phyloP scores from a whole-genome alignment of 2,888 invertebrate species.

The Nephrotoma flavescens region DNA sequence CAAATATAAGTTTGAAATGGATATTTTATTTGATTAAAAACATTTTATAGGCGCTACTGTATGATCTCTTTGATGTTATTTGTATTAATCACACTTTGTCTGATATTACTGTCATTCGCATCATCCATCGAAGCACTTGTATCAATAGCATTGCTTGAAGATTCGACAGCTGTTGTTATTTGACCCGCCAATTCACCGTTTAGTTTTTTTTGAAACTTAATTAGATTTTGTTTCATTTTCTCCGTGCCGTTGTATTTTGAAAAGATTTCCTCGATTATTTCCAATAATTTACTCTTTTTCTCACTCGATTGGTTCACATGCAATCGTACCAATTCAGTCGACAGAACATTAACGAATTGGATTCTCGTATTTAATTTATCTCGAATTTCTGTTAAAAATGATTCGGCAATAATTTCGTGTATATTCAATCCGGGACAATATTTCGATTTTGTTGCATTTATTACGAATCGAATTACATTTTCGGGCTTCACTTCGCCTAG shows the following conservation, averaged over 20 bases:
- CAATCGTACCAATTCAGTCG: neutral
- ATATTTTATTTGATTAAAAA: too few relatives aligned
- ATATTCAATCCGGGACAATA: constrained; percentile 20
- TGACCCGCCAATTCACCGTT: neutral
- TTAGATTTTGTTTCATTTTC: neutral
- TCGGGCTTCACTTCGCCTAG: constrained; percentile 58
- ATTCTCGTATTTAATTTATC: constrained; percentile 24
- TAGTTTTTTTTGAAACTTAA: neutral
- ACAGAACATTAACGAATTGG: neutral
- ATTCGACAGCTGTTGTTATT: neutral
- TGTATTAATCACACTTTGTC: too few relatives aligned
- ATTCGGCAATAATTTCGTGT: constrained; percentile 27
- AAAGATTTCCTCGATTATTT: neutral
- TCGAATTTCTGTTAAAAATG: constrained; percentile 26
- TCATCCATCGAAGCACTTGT: neutral
- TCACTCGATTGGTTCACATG: neutral
- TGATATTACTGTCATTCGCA: neutral
- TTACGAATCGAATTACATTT: constrained; percentile 60
- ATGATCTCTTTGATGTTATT: too few relatives aligned
- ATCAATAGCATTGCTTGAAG: neutral
- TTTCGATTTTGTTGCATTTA: constrained; percentile 48
- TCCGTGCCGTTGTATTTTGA: neutral
- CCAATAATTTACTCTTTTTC: neutral
- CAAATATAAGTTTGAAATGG: too few relatives aligned
- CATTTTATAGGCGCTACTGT: too few relatives aligned